Percentiles rank a stretch among this genome's conserved stretches.
Evolutionary conservation across 2,113 vertebrate genomes (phyloP).

Genomic region (Perca schrenkii): DNA sequence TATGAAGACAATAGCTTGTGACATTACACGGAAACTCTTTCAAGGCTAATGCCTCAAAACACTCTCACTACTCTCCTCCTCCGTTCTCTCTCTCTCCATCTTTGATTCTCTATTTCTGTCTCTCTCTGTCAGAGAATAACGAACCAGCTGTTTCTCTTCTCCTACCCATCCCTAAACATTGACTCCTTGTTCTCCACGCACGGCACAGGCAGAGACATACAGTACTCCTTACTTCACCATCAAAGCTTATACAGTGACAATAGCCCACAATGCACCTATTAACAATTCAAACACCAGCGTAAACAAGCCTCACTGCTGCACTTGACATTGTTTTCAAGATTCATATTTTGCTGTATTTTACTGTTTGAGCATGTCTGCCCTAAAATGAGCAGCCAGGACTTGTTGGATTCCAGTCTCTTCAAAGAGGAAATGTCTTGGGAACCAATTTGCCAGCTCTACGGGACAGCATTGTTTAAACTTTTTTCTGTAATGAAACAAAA

Average conservation of each 20-base stretch:
- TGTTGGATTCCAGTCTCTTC: slow-evolving; percentile 76
- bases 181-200: slow-evolving; percentile 41
- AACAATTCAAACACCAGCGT: slow-evolving; percentile 66
- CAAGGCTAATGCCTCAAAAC: slow-evolving; percentile 47
- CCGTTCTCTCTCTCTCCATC: slow-evolving; percentile 29
- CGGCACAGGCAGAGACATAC: slow-evolving; percentile 19
- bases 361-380: slow-evolving; percentile 65
- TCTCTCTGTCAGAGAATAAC: slow-evolving; percentile 56
- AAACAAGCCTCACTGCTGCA: slow-evolving; percentile 58
- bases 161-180: slow-evolving; percentile 28
- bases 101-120: slow-evolving; percentile 65
- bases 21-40: slow-evolving; percentile 74
- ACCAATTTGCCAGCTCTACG: slow-evolving; percentile 75
- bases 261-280: slow-evolving; percentile 50
- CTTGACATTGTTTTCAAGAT: slow-evolving; percentile 61
- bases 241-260: slow-evolving; percentile 57
- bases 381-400: slow-evolving; percentile 72
- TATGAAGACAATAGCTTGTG: slow-evolving; percentile 66
- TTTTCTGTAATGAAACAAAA: slow-evolving; percentile 63
- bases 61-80: slow-evolving; percentile 13
- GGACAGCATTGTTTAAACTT: slow-evolving; percentile 70
- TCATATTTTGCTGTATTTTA: slow-evolving; percentile 57
- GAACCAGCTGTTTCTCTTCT: slow-evolving; percentile 50
- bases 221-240: slow-evolving; percentile 40
- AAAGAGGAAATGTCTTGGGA: slow-evolving; percentile 79